Conservation (phyloP, 2,113 vertebrate species). For the mouse (Mus musculus) region GRCm39 chr11:14973001-14973500, state of each 20-base stretch:
- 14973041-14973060: background rate
- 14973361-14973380: background rate
- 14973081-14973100: background rate
- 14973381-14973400: background rate
- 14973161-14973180: background rate
- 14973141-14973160: background rate
- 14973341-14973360: background rate
- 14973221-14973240: no score
- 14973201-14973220: background rate
- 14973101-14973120: background rate
- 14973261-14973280: background rate
- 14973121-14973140: background rate
- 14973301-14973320: background rate
- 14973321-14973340: background rate
- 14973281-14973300: background rate
- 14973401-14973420: background rate
- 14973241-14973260: background rate
- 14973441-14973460: background rate
- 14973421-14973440: background rate
- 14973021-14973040: background rate
- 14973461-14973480: background rate
- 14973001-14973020: background rate
- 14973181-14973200: background rate
- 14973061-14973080: background rate
- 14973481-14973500: background rate